Evolutionary conservation across 2,113 vertebrate species (phyloP).

Genomic region (Amia ocellicauda): DNA sequence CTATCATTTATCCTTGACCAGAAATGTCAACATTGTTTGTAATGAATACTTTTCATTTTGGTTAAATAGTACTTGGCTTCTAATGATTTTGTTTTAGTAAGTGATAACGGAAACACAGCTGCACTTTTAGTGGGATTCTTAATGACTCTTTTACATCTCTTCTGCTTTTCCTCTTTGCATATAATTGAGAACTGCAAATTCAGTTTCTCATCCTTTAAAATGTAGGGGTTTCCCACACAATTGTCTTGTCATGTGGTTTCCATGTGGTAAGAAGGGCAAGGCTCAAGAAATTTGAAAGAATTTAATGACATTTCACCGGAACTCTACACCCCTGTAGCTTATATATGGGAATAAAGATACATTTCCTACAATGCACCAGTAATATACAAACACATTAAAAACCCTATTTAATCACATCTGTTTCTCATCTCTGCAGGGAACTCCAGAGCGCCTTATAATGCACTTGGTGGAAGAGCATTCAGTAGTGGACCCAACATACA

Average conservation of each 20-base stretch:
- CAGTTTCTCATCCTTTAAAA: slow-evolving; percentile 53
- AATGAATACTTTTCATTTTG: too few species aligned
- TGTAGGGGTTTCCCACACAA: slow-evolving; percentile 32
- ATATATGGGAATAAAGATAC: background rate
- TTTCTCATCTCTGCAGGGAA: slow-evolving; percentile 71
- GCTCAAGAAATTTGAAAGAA: too few species aligned
- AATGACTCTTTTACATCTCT: background rate
- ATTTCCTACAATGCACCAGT: too few species aligned
- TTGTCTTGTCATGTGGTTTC: slow-evolving; percentile 12
- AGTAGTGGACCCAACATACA: slow-evolving; percentile 94
- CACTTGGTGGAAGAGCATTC: slow-evolving; percentile 97
- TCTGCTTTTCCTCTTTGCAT: background rate
- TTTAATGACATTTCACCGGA: too few species aligned
- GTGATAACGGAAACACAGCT: too few species aligned
- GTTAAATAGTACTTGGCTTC: too few species aligned
- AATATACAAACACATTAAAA: too few species aligned
- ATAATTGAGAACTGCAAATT: background rate
- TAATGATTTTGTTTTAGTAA: too few species aligned
- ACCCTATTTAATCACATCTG: background rate
- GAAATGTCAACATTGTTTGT: too few species aligned
- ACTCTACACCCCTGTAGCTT: too few species aligned
- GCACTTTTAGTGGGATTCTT: too few species aligned
- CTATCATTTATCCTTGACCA: too few species aligned
- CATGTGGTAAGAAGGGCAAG: background rate
- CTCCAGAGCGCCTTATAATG: slow-evolving; percentile 90